Evolutionary conservation across 2,888 invertebrate species (phyloP).

Genomic region (Lasioglossum vierecki): DNA sequence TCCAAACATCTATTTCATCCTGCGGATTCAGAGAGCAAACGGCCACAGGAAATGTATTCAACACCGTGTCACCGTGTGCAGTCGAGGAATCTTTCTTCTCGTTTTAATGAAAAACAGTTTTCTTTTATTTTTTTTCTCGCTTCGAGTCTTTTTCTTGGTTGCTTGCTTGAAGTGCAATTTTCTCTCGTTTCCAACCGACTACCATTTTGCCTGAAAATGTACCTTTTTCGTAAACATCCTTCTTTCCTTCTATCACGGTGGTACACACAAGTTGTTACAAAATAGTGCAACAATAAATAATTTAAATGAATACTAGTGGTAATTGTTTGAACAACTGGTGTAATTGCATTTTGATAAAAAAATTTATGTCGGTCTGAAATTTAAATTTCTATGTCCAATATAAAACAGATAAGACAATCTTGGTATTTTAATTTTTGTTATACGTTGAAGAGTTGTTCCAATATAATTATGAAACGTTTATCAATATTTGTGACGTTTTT

Average conservation of each 20-base stretch:
- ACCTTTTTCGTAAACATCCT: not conserved
- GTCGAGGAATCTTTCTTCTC: not conserved
- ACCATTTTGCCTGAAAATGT: not conserved
- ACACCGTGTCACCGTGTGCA: not conserved
- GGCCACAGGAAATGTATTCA: not conserved
- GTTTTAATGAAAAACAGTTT: not conserved
- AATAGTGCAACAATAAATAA: not conserved
- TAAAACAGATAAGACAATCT: not conserved
- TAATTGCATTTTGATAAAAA: not conserved
- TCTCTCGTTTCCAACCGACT: not conserved
- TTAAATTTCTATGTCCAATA: not conserved
- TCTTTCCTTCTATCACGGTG: no score
- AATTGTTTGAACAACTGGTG: not conserved
- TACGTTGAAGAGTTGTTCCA: not conserved
- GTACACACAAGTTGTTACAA: not conserved
- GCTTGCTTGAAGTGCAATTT: not conserved
- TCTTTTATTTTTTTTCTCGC: not conserved
- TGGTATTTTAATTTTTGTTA: not conserved
- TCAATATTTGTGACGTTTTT: not conserved
- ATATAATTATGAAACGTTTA: not conserved
- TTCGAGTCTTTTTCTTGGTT: not conserved
- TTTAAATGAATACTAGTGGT: not conserved
- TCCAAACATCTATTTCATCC: not conserved
- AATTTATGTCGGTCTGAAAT: not conserved
- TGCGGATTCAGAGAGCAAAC: not conserved